A percentile compares a stretch with the other conserved stretches of the same genome.
Conservation (phyloP, 2,113 vertebrate genomes). For the Pangasianodon hypophthalmus region DNA sequence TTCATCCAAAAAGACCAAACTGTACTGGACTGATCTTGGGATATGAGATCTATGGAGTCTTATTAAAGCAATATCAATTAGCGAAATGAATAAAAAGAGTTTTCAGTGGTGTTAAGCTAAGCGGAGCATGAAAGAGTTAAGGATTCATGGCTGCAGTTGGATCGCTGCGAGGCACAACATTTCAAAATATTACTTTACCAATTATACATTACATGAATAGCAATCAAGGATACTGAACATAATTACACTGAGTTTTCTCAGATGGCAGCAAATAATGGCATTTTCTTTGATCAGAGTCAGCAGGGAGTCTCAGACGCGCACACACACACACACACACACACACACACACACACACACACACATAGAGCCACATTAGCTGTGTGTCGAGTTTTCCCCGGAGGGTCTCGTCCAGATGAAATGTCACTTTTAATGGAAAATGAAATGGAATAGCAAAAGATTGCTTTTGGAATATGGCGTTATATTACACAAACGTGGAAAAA, state of each 20-base stretch:
- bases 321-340: conserved; percentile 12
- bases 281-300: conserved; percentile 73
- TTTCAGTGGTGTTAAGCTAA: not conserved
- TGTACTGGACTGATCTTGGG: not conserved
- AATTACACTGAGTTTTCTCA: conserved; percentile 78
- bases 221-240: conserved; percentile 76
- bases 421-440: conserved; percentile 84
- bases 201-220: conserved; percentile 70
- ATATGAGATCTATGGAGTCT: not conserved
- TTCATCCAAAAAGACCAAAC: not conserved
- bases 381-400: conserved; percentile 70
- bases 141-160: conserved; percentile 16
- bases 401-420: conserved; percentile 81
- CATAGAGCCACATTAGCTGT: not conserved
- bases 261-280: conserved; percentile 77
- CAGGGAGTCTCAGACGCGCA: conserved; percentile 40
- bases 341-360: conserved; percentile 17
- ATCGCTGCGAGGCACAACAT: conserved; percentile 53
- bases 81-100: not conserved
- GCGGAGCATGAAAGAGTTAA: conserved; percentile 51
- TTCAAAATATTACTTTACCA: conserved; percentile 57
- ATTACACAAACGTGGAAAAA: conserved; percentile 45
- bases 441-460: conserved; percentile 79
- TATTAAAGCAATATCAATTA: not conserved
- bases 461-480: conserved; percentile 61